These are phyloP conservation scores for Hypena proboscidalis DNA, from an alignment of 2,888 invertebrate species.

Conservation along the genomic window DNA sequence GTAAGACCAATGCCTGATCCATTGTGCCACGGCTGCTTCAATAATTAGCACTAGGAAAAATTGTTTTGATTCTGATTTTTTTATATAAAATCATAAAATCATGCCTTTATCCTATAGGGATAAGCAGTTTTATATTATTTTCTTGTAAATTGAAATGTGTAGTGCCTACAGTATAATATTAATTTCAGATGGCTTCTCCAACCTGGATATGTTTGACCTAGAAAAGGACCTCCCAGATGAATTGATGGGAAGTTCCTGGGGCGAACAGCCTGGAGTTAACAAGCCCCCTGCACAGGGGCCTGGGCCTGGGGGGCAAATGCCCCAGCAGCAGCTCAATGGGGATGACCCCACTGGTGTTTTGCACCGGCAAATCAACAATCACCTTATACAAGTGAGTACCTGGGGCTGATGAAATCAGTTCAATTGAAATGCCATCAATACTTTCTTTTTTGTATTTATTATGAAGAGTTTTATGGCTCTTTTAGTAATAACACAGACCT, in stretches of 20 bases:
- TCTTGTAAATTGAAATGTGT: too few relatives aligned
- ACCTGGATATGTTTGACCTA: constrained; percentile 94
- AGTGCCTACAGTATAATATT: too few relatives aligned
- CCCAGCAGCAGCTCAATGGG: constrained; percentile 88
- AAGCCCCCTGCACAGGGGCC: constrained; percentile 94
- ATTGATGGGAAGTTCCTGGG: constrained; percentile 92
- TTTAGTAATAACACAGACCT: too few relatives aligned
- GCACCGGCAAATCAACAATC: constrained; percentile 87
- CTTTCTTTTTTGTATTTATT: background rate
- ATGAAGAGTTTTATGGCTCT: background rate
- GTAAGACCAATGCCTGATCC: too few relatives aligned
- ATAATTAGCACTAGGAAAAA: too few relatives aligned
- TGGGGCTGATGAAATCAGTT: constrained; percentile 50
- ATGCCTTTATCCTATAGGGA: too few relatives aligned
- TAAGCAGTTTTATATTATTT: too few relatives aligned
- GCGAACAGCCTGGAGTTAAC: constrained; percentile 87
- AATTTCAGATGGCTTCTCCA: constrained; percentile 92
- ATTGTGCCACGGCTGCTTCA: too few relatives aligned
- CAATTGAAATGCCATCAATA: background rate
- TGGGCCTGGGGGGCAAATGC: constrained; percentile 88
- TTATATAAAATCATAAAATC: too few relatives aligned
- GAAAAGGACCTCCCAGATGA: constrained; percentile 97
- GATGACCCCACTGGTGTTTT: constrained; percentile 87
- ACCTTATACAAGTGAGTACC: constrained; percentile 87
- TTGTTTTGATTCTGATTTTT: too few relatives aligned